phyloP scores from a whole-genome alignment of 2,888 invertebrate genomes.

The Rutpela maculata region DNA sequence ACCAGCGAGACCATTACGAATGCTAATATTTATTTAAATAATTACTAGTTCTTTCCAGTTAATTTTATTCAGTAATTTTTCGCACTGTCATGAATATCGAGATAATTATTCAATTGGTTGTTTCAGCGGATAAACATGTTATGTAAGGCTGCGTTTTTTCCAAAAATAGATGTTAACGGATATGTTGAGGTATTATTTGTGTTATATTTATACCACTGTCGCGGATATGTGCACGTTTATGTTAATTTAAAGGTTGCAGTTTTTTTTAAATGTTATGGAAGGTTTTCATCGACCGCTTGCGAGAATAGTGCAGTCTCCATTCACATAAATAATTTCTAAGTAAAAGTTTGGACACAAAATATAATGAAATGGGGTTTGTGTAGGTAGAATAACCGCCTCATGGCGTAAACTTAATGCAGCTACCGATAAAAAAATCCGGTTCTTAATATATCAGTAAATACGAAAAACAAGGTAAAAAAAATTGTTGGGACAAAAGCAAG shows the following conservation, averaged over 20 bases:
- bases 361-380: too few relatives aligned
- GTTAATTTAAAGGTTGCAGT: neutral
- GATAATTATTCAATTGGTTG: neutral
- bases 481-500: too few relatives aligned
- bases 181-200: neutral
- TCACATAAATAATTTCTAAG: too few relatives aligned
- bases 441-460: too few relatives aligned
- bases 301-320: too few relatives aligned
- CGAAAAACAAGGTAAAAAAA: too few relatives aligned
- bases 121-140: neutral
- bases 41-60: constrained; percentile 10
- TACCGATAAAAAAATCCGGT: too few relatives aligned
- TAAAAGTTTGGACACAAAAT: too few relatives aligned
- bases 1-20: constrained; percentile 29
- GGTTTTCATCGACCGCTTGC: too few relatives aligned
- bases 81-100: neutral
- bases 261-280: neutral
- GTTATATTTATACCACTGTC: neutral
- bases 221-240: neutral
- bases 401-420: too few relatives aligned
- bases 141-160: neutral
- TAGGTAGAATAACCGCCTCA: too few relatives aligned
- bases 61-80: constrained; percentile 3
- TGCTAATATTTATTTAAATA: constrained; percentile 39
- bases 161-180: constrained; percentile 1